These are phyloP conservation scores for Onchidella celtica DNA, from an alignment of 2,888 invertebrate genomes.

Conservation along the genomic window DNA sequence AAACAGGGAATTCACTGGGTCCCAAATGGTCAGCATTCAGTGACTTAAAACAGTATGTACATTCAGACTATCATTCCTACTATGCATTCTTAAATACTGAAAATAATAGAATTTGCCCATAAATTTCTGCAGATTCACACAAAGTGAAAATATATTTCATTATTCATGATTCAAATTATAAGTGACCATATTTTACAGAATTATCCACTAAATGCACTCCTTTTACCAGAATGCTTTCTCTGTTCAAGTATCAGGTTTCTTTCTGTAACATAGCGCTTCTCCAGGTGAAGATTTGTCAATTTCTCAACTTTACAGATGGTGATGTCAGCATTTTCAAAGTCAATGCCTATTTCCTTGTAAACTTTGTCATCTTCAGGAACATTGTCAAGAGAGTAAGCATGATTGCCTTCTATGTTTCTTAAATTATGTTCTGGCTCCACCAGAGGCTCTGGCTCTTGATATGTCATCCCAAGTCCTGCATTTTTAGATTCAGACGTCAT, in stretches of 20 bases:
- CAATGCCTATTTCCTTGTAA: slow-evolving; percentile 56
- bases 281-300: slow-evolving; percentile 54
- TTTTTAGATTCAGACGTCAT: slow-evolving; percentile 4
- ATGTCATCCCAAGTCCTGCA: slow-evolving; percentile 36
- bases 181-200: too few species aligned
- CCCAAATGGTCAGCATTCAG: too few species aligned
- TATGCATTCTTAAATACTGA: too few species aligned
- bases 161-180: too few species aligned
- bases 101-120: too few species aligned
- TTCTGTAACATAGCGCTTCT: slow-evolving; percentile 57
- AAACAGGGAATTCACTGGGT: too few species aligned
- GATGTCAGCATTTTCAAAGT: slow-evolving; percentile 58
- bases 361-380: slow-evolving; percentile 40
- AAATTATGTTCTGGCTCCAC: too few species aligned
- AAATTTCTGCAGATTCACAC: too few species aligned
- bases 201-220: too few species aligned
- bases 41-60: too few species aligned
- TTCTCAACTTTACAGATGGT: slow-evolving; percentile 55
- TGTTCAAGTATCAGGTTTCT: slow-evolving; percentile 53
- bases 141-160: too few species aligned
- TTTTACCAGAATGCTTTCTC: slow-evolving; percentile 53
- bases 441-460: slow-evolving; percentile 21
- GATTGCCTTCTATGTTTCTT: background rate
- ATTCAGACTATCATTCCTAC: too few species aligned
- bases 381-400: background rate